These are phyloP conservation scores for Podarcis raffonei DNA, from an alignment of 2,113 vertebrate genomes.

Conservation along the genomic window DNA sequence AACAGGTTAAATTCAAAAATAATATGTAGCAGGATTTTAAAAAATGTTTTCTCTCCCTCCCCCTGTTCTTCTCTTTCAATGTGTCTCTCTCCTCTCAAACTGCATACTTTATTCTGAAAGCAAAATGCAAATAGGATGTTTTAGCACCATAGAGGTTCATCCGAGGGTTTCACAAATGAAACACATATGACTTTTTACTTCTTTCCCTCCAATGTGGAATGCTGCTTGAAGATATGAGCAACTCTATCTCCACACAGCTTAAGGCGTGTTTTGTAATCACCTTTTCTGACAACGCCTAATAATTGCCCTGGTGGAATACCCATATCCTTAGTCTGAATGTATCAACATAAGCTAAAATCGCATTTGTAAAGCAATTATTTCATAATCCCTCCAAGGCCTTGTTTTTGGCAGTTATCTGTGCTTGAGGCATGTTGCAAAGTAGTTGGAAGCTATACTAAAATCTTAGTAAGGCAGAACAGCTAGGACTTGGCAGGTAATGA, in stretches of 20 bases:
- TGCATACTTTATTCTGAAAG: background rate
- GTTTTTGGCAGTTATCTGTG: constrained; percentile 18
- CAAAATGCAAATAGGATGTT: background rate
- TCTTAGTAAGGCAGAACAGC: constrained; percentile 39
- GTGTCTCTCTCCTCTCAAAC: background rate
- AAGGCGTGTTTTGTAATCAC: background rate
- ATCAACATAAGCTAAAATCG: background rate
- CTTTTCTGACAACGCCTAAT: background rate
- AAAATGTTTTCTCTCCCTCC: background rate
- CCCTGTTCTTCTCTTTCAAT: fast-evolving
- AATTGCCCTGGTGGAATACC: background rate
- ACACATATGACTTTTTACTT: too few species aligned
- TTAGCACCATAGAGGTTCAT: background rate
- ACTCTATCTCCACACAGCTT: background rate
- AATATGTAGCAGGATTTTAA: background rate
- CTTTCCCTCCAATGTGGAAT: background rate
- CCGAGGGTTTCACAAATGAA: background rate
- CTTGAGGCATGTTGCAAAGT: constrained; percentile 13
- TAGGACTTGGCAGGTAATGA: constrained; percentile 30
- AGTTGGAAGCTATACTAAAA: constrained; percentile 43
- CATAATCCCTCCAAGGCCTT: background rate
- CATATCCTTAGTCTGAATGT: constrained; percentile 22
- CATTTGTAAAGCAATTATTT: constrained; percentile 13
- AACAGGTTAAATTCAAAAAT: background rate
- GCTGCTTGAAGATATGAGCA: background rate